Evolutionary conservation across 2,113 vertebrate species (phyloP), one percentile per base, ranked within the genome.

Genomic region (Mus spicilegus): DNA sequence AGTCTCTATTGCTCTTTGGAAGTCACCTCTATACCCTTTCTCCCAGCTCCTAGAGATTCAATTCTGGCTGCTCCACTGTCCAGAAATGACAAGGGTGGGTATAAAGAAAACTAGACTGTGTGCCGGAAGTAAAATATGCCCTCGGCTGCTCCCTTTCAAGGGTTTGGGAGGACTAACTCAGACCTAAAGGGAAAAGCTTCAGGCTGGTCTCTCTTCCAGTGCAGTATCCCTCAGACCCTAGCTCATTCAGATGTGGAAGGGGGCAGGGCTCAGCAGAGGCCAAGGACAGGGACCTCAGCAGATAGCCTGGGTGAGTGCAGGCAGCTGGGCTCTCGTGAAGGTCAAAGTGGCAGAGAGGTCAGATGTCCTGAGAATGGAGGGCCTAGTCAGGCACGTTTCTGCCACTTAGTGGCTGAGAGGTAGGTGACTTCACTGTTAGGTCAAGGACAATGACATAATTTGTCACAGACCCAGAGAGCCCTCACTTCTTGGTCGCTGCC

Each of bases 311-410:
- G 33, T 20, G 22, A n/a, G 1, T 30, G 9, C 24, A 3, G 1
- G 46, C 49, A 49, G 63, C 14, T 9, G 12, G 0, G 46, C 14
- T 17, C 65, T 49, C 36, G 7, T 2, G 49, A 30, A 0, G 2
- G 39, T 5, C 9, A 46, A 73, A 39, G 26, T 39, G 2, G 19
- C 11, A 8, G 9, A 7, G 49, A 54, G 0, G 1, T 22, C 8
- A 2, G n/a, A 22, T 36, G 33, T 0, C 51, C 30, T 39, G 36
- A 30, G 9, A 17, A 7, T 1, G 0, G 24, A 92, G 65, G 36
- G 33, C 49, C 28, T 13, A 0, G 1, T 12, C 3, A 39, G 20
- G 36, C 3, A 10, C 5, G 0, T 49, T 30, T 42, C 56, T 26
- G 72, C 8, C 54, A 2, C 56, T 54, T 16, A 0, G 10, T 2